Base-by-base conservation (phyloP, 2,888 invertebrate species). In the Epirrhoe alternata region DNA sequence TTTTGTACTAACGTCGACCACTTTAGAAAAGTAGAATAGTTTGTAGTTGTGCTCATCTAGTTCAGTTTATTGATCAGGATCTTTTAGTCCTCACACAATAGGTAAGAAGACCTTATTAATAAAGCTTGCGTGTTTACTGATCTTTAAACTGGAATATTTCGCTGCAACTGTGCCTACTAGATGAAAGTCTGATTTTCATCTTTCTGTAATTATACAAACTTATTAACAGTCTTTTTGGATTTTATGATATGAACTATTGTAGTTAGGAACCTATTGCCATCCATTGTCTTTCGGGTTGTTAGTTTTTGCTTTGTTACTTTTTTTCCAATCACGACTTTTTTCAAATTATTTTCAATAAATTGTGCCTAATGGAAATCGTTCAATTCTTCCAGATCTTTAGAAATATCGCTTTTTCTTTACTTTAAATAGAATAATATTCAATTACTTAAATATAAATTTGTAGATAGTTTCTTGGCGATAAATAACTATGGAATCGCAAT, bases 101-200 rank as follows among this genome's bases (percentile, higher is more conserved):
- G 2, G 2, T 1, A 3, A 12, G 2, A 12, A 38, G n/a, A n/a
- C n/a, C 5, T 38, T 38, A 10, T 38, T 3, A 38, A 38, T 10
- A 12, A 10, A 10, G 1, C 38, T 14, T n/a, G 24, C n/a, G 47
- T 4, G 30, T 33, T 30, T 5, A 5, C 52, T 33, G 16, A 14
- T n/a, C 38, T 24, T 47, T 16, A 12, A 52, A 52, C 42, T 59
- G 38, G 60, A 47, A 50, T 63, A n/a, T 16, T 38, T 30, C 50
- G 35, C 17, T 53, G 8, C 55, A 16, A 24, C 33, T 17, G 47
- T 24, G 3, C 24, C 24, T 63, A 60, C 45, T 72, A 74, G 77
- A 77, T 76, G 77, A 64, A 75, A 80, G 83, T 82, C 83, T 83
- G 83, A 83, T 81, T 73, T 78, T 80, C 78, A 80, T 78, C 77